Evolutionary conservation across 2,888 invertebrate genomes (phyloP), one percentile per base, ranked within the genome.

Genomic region (Orchesellides sinensis): DNA sequence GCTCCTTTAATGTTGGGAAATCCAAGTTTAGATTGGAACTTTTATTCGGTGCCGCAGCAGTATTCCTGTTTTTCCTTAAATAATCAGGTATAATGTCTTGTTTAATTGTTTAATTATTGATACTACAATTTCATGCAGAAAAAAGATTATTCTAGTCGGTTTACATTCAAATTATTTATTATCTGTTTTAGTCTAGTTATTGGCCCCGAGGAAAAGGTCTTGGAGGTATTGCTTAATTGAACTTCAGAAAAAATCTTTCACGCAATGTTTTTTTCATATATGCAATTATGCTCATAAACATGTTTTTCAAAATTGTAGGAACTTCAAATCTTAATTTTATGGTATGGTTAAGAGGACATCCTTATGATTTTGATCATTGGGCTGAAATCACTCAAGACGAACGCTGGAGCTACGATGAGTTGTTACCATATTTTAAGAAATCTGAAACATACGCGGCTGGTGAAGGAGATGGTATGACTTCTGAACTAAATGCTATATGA

Each of bases 361-460:
- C 72, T 1, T 72, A 56, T 45, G 72, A 72, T 45, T 72, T 21
- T 56, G 72, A 72, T 12, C n/a, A 59, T 25, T 85, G 85, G 85
- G 83, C 79, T 29, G 65, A 79, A 14, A 47, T 77, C 12, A 83
- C 83, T 10, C 70, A 66, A 40, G 82, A 84, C 29, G 25, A 61
- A 21, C 72, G 69, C 17, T 85, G 85, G 85, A 77, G 49, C 10
- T 84, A 83, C 49, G 74, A 82, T 23, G 83, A 85, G 32, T 19
- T 85, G 17, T 25, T 85, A 8, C 85, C 85, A 19, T 85, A 63
- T 72, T 85, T 85, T 52, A 83, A 63, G 59, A 84, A 80, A 35
- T 61, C 73, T 0, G 73, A 73, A 49, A 54, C 63, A 4, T 74
- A 74, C 29, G 52, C 74, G 19, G 74, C 35, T 6, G 40, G 14